A percentile compares a stretch with the other conserved stretches of the same genome.
Conservation (phyloP, 2,888 invertebrate genomes). For the Salticus scenicus region DNA sequence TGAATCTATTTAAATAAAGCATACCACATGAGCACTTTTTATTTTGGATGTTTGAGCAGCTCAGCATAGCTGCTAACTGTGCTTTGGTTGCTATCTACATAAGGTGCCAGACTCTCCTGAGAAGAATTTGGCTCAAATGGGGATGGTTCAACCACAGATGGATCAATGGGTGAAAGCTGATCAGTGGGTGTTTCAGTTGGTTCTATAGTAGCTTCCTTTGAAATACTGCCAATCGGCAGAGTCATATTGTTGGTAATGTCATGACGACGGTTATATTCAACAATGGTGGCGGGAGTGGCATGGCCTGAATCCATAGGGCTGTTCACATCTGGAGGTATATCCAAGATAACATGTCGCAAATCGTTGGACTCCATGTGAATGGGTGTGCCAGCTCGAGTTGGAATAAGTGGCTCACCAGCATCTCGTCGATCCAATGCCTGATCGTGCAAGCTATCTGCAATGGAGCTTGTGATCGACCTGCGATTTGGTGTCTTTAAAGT, state of each 20-base stretch:
- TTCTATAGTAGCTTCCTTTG: slow-evolving; percentile 10
- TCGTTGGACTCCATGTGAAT: slow-evolving; percentile 42
- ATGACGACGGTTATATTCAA: slow-evolving; percentile 50
- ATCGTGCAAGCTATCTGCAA: slow-evolving; percentile 60
- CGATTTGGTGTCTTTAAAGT: slow-evolving; percentile 63
- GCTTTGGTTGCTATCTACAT: slow-evolving; percentile 69
- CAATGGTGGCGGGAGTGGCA: slow-evolving; percentile 27
- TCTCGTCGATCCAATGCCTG: slow-evolving; percentile 37
- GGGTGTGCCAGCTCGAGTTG: slow-evolving; percentile 45
- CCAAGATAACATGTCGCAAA: slow-evolving; percentile 42
- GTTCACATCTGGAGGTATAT: slow-evolving; percentile 39
- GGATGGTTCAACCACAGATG: slow-evolving; percentile 35
- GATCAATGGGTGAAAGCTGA: slow-evolving; percentile 14
- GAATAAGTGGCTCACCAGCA: slow-evolving; percentile 50
- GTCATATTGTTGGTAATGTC: slow-evolving; percentile 10
- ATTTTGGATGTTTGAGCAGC: slow-evolving; percentile 67
- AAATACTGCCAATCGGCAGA: not conserved
- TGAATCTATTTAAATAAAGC: not conserved
- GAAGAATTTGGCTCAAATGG: slow-evolving; percentile 70
- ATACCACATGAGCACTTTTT: slow-evolving; percentile 35
- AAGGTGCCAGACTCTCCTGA: slow-evolving; percentile 65
- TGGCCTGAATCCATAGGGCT: slow-evolving; percentile 28
- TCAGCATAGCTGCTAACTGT: slow-evolving; percentile 71
- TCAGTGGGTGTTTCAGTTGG: not conserved
- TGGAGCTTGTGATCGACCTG: slow-evolving; percentile 58